phyloP scores from a whole-genome alignment of 1,140 invertebrate species.

The Hormaphis cornu region DNA sequence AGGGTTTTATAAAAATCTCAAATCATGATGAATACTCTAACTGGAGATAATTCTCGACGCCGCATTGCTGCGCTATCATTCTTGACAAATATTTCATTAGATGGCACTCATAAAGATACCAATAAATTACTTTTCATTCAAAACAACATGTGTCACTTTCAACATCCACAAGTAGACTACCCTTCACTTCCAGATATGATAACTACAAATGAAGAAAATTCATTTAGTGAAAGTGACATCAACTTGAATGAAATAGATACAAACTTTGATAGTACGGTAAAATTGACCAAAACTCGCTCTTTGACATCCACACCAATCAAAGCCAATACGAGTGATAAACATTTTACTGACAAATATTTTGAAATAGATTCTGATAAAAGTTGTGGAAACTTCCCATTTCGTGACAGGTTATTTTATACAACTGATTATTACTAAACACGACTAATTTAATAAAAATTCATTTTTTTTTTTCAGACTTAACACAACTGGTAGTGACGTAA shows the following conservation, averaged over 20 bases:
- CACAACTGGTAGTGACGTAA: slow-evolving; percentile 51
- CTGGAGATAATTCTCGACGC: slow-evolving; percentile 44
- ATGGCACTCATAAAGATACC: slow-evolving; percentile 80
- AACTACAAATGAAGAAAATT: slow-evolving; percentile 30
- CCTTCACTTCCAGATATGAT: slow-evolving; percentile 2
- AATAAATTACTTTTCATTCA: slow-evolving; percentile 48
- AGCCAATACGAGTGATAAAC: slow-evolving; percentile 32
- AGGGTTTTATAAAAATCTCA: background rate
- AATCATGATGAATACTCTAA: slow-evolving; percentile 1
- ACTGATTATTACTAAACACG: background rate
- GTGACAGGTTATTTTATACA: slow-evolving; percentile 12
- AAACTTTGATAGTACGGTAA: slow-evolving; percentile 31
- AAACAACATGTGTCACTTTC: background rate
- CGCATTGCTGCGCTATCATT: slow-evolving; percentile 80
- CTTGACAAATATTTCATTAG: slow-evolving; percentile 86
- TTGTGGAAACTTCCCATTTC: background rate
- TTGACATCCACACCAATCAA: slow-evolving; percentile 18
- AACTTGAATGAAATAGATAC: slow-evolving; percentile 35
- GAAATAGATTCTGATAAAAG: slow-evolving; percentile 31
- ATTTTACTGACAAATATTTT: slow-evolving; percentile 30
- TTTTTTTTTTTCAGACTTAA: slow-evolving; percentile 46
- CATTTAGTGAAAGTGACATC: slow-evolving; percentile 37
- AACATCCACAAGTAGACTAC: background rate
- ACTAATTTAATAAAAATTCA: slow-evolving; percentile 33
- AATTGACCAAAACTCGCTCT: background rate